Evolutionary conservation across 2,888 invertebrate genomes (phyloP).

Genomic region (Drosophila barbarae): DNA sequence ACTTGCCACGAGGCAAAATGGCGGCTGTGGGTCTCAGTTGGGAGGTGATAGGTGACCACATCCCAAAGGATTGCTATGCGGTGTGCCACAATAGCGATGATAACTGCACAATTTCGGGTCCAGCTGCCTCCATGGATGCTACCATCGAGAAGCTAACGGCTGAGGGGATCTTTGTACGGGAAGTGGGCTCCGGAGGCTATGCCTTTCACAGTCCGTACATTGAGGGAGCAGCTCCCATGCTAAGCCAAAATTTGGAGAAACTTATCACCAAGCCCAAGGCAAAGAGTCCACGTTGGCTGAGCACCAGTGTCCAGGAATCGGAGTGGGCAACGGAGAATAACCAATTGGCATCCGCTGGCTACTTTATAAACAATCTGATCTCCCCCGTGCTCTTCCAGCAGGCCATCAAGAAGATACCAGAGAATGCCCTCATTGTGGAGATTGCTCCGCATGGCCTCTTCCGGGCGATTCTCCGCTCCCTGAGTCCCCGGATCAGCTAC

Average conservation of each 20-base stretch:
- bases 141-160: slow-evolving; percentile 85
- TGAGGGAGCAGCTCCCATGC: slow-evolving; percentile 89
- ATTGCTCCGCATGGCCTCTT: slow-evolving; percentile 96
- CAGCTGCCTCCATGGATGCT: slow-evolving; percentile 84
- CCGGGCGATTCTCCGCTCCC: slow-evolving; percentile 93
- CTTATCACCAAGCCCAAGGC: slow-evolving; percentile 89
- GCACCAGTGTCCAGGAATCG: slow-evolving; percentile 92
- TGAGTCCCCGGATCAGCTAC: slow-evolving; percentile 86
- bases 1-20: slow-evolving; percentile 89
- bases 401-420: slow-evolving; percentile 90
- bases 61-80: slow-evolving; percentile 89
- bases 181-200: slow-evolving; percentile 91
- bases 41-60: slow-evolving; percentile 87
- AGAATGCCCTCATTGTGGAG: slow-evolving; percentile 93
- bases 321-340: slow-evolving; percentile 89
- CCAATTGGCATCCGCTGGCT: slow-evolving; percentile 91
- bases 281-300: slow-evolving; percentile 92
- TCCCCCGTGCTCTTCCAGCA: slow-evolving; percentile 96
- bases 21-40: slow-evolving; percentile 95
- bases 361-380: slow-evolving; percentile 96
- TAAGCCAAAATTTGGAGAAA: slow-evolving; percentile 87
- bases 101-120: slow-evolving; percentile 96
- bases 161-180: slow-evolving; percentile 90
- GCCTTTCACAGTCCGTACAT: slow-evolving; percentile 97
- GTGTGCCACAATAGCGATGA: slow-evolving; percentile 97